phyloP scores from a whole-genome alignment of 2,888 invertebrate genomes.

The Malthinus seriepunctatus region DNA sequence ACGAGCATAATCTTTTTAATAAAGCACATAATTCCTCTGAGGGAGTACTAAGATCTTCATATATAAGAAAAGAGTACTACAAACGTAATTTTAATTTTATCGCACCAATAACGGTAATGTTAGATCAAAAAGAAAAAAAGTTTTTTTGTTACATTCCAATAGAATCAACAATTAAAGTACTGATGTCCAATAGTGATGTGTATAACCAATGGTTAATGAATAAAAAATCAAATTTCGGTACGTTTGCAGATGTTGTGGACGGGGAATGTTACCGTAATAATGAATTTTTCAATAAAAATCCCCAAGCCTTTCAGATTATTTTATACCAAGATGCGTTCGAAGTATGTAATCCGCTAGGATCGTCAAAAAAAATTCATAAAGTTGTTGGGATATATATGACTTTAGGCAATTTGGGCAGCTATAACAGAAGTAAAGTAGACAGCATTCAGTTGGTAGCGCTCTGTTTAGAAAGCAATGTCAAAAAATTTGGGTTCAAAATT shows the following conservation, averaged over 20 bases:
- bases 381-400: too few species aligned
- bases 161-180: not conserved
- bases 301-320: not conserved
- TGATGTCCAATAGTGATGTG: not conserved
- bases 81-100: not conserved
- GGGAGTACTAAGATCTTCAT: not conserved
- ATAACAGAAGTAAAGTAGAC: too few species aligned
- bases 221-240: not conserved
- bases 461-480: too few species aligned
- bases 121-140: not conserved
- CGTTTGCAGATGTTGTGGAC: not conserved
- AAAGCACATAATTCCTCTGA: not conserved
- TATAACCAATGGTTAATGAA: not conserved
- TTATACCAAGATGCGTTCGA: not conserved
- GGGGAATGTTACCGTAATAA: not conserved
- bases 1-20: too few species aligned
- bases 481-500: not conserved
- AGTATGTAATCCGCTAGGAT: not conserved
- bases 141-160: not conserved
- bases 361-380: not conserved
- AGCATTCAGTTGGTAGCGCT: too few species aligned
- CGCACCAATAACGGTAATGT: not conserved
- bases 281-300: not conserved
- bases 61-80: not conserved
- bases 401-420: too few species aligned